phyloP scores from a whole-genome alignment of 2,888 invertebrate species.

The Parochlus steinenii region DNA sequence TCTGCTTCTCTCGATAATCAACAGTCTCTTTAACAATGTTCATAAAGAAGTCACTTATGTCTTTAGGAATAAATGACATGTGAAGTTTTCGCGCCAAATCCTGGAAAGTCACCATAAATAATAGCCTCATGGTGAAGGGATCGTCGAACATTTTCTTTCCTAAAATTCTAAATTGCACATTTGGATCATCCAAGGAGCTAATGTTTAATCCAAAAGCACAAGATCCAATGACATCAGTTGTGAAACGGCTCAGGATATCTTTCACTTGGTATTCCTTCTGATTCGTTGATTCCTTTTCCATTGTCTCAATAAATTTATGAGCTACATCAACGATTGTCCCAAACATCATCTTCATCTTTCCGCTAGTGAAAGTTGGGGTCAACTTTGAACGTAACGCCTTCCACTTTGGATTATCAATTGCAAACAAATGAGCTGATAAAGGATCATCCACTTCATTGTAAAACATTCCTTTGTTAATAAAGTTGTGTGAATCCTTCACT shows the following conservation, averaged over 20 bases:
- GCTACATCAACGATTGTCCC: constrained; percentile 19
- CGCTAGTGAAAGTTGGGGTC: constrained; percentile 16
- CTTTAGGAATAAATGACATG: not conserved
- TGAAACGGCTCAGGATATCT: constrained; percentile 14
- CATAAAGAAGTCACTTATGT: constrained; percentile 26
- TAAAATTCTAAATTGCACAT: constrained; percentile 19
- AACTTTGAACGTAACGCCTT: constrained; percentile 14
- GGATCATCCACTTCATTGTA: too few relatives aligned
- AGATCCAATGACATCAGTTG: constrained; percentile 17
- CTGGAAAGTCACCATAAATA: constrained; percentile 3
- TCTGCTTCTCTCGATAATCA: constrained; percentile 27
- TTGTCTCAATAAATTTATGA: constrained; percentile 12
- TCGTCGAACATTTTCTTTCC: constrained; percentile 13
- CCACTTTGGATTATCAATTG: constrained; percentile 15
- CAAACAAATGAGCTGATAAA: constrained; percentile 16
- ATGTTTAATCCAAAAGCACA: constrained; percentile 26
- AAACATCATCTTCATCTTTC: constrained; percentile 20
- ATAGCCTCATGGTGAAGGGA: not conserved
- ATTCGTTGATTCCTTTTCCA: constrained; percentile 5
- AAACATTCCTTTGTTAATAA: too few relatives aligned
- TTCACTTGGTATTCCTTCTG: constrained; percentile 14
- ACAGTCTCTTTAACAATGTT: constrained; percentile 31
- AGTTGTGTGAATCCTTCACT: constrained; percentile 15
- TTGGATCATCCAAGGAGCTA: constrained; percentile 16
- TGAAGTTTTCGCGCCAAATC: constrained; percentile 1